Conservation (phyloP, 2,888 invertebrate genomes). For the Dastarcus helophoroides region DNA sequence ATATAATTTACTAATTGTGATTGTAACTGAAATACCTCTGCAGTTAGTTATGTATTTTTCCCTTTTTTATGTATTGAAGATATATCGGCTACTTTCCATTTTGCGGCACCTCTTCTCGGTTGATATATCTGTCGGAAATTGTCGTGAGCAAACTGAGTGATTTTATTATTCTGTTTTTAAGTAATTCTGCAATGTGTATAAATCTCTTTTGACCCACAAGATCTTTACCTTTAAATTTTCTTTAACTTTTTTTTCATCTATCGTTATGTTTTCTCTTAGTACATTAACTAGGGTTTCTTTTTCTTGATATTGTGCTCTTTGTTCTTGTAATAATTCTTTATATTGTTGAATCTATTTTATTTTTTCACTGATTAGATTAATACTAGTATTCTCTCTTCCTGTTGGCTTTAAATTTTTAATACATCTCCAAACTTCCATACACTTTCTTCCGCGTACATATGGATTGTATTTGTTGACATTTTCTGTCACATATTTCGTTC, state of each 20-base stretch:
- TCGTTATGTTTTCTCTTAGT: conserved; percentile 4
- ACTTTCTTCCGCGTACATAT: conserved; percentile 6
- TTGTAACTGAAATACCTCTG: conserved; percentile 4
- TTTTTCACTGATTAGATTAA: conserved; percentile 3
- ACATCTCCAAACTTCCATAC: conserved; percentile 6
- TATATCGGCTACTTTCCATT: conserved; percentile 4
- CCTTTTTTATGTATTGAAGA: conserved; percentile 5
- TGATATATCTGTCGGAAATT: conserved; percentile 2
- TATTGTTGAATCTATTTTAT: conserved; percentile 5
- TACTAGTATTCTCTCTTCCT: conserved; percentile 2
- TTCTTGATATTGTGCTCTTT: conserved; percentile 5
- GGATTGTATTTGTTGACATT: conserved; percentile 4
- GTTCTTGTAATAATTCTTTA: conserved; percentile 3
- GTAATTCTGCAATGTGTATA: conserved; percentile 8
- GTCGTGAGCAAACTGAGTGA: conserved; percentile 1
- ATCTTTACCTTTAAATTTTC: conserved; percentile 5
- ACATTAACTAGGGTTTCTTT: conserved; percentile 1
- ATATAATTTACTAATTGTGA: conserved; percentile 6
- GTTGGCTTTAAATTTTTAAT: conserved; percentile 3
- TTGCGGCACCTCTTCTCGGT: conserved; percentile 5
- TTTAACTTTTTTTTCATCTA: conserved; percentile 3
- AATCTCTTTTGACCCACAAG: conserved; percentile 6
- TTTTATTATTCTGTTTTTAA: conserved; percentile 4
- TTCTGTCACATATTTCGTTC: conserved; percentile 5
- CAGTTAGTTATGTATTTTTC: conserved; percentile 3